Conservation (phyloP, 2,113 vertebrate genomes). For the Ageneiosus marmoratus region DNA sequence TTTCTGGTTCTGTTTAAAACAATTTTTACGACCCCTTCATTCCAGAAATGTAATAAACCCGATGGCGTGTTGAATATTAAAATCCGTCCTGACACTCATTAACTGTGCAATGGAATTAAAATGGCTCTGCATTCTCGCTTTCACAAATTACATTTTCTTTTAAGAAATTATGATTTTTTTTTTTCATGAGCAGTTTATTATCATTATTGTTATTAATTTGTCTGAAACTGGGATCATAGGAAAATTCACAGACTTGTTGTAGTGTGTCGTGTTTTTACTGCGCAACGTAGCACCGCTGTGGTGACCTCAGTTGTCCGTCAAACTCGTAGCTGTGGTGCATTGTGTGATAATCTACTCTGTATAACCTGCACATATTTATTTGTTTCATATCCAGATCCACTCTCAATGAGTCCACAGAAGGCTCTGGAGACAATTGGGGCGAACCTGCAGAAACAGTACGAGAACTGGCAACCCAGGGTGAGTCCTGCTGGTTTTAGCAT, state of each 20-base stretch:
- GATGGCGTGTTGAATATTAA: background rate
- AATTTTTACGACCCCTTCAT: background rate
- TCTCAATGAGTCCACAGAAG: constrained; percentile 98
- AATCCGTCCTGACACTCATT: background rate
- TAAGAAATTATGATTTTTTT: background rate
- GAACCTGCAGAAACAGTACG: constrained; percentile 97
- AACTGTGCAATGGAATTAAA: background rate
- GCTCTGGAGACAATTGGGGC: constrained; percentile 96
- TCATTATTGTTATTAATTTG: background rate
- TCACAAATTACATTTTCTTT: background rate
- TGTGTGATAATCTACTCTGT: background rate
- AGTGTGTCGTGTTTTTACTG: background rate
- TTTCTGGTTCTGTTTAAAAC: background rate
- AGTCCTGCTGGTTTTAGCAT: constrained; percentile 56
- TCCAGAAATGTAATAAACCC: background rate
- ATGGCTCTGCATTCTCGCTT: background rate
- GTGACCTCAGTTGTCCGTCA: background rate
- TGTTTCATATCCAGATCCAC: constrained; percentile 81
- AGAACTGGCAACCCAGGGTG: constrained; percentile 98
- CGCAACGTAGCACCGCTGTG: background rate
- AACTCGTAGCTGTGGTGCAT: background rate
- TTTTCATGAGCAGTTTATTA: background rate
- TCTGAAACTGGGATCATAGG: too few relatives aligned
- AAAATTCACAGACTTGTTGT: constrained; percentile 2
- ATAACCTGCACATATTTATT: background rate